Percentiles rank a stretch among this genome's conserved stretches.
Conservation (phyloP, 2,888 invertebrate species). For the Acheta domesticus region DNA sequence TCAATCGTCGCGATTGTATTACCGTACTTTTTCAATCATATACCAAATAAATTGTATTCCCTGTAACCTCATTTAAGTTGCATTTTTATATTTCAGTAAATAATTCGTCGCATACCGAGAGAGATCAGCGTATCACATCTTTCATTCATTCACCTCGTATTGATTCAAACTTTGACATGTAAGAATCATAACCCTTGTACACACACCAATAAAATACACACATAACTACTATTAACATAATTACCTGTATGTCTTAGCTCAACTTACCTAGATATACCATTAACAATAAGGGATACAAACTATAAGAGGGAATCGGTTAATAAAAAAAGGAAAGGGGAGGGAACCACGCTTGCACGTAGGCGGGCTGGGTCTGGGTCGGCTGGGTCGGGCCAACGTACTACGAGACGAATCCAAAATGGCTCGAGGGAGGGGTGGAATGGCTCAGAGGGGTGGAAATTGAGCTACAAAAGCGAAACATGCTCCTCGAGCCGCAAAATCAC, state of each 20-base stretch:
- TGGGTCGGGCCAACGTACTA: constrained; percentile 11
- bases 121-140: not conserved
- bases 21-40: too few relatives aligned
- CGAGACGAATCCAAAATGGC: constrained; percentile 9
- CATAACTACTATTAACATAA: not conserved
- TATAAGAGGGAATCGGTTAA: not conserved
- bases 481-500: not conserved
- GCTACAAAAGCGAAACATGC: not conserved
- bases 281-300: not conserved
- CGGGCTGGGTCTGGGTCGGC: constrained; percentile 4
- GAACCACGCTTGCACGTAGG: not conserved
- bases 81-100: too few relatives aligned
- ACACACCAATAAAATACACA: constrained; percentile 4
- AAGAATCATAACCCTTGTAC: constrained; percentile 1
- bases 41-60: too few relatives aligned
- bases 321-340: not conserved
- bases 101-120: too few relatives aligned
- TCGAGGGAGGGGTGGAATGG: not conserved
- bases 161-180: not conserved
- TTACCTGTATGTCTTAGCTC: not conserved
- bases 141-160: constrained; percentile 1
- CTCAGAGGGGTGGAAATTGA: not conserved
- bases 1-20: too few relatives aligned
- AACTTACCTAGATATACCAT: constrained; percentile 4
- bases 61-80: too few relatives aligned